phyloP scores from a whole-genome alignment of 2,888 invertebrate genomes.

The Apomyelois bistriatella region DNA sequence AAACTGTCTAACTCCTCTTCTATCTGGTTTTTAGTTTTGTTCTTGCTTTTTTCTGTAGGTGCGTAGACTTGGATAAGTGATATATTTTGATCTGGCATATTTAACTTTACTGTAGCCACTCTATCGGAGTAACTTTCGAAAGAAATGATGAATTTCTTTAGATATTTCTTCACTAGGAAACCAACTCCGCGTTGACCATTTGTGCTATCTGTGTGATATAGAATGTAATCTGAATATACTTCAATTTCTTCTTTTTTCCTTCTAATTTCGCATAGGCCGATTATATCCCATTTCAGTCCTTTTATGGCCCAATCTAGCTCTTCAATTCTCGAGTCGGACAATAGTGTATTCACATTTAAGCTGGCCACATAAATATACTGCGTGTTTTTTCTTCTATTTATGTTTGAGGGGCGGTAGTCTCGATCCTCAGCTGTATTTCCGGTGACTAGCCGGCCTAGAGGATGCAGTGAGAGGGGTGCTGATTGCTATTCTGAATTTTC shows the following conservation, averaged over 20 bases:
- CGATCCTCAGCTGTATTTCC: no score
- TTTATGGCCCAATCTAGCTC: constrained; percentile 6
- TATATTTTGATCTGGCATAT: not conserved
- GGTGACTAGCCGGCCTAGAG: no score
- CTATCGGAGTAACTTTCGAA: not conserved
- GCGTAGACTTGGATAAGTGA: not conserved
- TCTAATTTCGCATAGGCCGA: constrained; percentile 19
- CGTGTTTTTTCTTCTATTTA: no score
- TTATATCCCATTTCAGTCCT: constrained; percentile 17
- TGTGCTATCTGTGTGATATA: constrained; percentile 12
- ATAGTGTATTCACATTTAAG: not conserved
- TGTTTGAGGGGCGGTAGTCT: no score
- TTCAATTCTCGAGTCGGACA: constrained; percentile 1
- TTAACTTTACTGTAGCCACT: no score
- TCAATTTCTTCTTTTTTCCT: constrained; percentile 17
- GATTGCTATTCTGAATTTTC: no score
- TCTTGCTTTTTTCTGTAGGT: not conserved
- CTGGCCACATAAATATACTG: no score
- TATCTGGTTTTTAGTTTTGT: no score
- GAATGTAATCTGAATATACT: constrained; percentile 17
- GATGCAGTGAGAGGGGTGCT: no score
- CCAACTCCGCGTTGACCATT: constrained; percentile 18
- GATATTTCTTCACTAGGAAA: constrained; percentile 2
- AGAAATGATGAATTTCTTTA: not conserved
- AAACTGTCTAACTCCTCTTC: not conserved